Evolutionary conservation across 2,888 invertebrate genomes (phyloP), one percentile per base, ranked within the genome.

Genomic region (Amiota communis): DNA sequence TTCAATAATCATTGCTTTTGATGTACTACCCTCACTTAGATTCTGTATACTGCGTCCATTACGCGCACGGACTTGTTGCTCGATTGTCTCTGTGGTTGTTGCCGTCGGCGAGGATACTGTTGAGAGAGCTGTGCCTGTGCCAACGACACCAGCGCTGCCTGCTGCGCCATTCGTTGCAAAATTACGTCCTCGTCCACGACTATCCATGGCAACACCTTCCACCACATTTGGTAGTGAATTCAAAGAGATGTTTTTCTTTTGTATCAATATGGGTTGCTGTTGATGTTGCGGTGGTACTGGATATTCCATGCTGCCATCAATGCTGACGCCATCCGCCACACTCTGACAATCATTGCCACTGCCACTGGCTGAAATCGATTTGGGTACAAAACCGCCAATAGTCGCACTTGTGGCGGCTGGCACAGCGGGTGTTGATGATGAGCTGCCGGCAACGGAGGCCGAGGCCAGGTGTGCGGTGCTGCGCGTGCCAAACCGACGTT

Each of bases 1-100:
- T 46, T 96, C 96, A 1, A 93, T 91, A 72, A 92, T 92, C 81
- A 86, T 76, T 11, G 91, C 91, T 81, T 91, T 92, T 2, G 91
- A 89, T 64, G 82, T 83, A 15, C 59, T 59, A 17, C 77, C 77
- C 72, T 85, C 84, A 15, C 79, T 47, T 1, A 82, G 76, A 69
- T 80, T 84, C 17, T 85, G 86, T 8, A 81, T 74, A 68, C 85
- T 87, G 23, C 79, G 76, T 0, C 85, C 83, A 48, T 86, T 87
- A 10, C 80, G 72, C 11, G 77, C 74, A 4, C 81, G 59, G 57
- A 83, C 75, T 74, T 81, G 79, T 64, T 84, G 82, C 53, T 79
- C 80, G 64, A 84, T 65, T 4, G 82, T 79, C 3, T 78, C 77
- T 9, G 83, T 79, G 2, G 78, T 77, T 8, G 81, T 74, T 64